phyloP scores from a whole-genome alignment of 1,140 invertebrate species.

The Stratiolaelaps scimitus region DNA sequence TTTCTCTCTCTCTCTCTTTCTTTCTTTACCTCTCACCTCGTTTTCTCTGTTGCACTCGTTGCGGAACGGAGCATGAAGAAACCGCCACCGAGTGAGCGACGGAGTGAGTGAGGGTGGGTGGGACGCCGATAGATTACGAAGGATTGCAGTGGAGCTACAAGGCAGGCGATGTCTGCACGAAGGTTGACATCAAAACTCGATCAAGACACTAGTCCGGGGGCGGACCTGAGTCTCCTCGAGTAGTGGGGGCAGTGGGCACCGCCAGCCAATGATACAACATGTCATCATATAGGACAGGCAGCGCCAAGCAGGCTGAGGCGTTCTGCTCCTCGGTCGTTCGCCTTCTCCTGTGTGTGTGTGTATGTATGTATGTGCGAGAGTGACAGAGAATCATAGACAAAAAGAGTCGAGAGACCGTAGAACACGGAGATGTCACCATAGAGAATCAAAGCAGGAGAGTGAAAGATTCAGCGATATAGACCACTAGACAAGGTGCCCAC shows the following conservation, averaged over 20 bases:
- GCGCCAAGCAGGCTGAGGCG: too few relatives aligned
- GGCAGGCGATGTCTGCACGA: neutral
- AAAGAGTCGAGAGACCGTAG: too few relatives aligned
- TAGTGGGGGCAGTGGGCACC: neutral
- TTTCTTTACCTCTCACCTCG: neutral
- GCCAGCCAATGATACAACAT: conserved; percentile 26
- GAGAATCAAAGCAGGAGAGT: too few relatives aligned
- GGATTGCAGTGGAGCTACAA: neutral
- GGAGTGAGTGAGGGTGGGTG: too few relatives aligned
- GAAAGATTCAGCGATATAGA: too few relatives aligned
- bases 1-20: conserved; percentile 4
- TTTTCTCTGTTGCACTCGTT: neutral
- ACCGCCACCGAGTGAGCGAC: conserved; percentile 1
- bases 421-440: too few relatives aligned
- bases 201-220: neutral
- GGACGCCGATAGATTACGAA: neutral
- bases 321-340: too few relatives aligned
- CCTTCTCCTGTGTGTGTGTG: too few relatives aligned
- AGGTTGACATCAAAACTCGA: conserved; percentile 28
- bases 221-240: neutral
- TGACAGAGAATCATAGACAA: too few relatives aligned
- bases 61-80: neutral
- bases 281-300: conserved; percentile 11
- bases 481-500: too few relatives aligned
- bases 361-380: too few relatives aligned